Evolutionary conservation across 2,888 invertebrate genomes (phyloP).

Genomic region (Drosophila hamatofila): DNA sequence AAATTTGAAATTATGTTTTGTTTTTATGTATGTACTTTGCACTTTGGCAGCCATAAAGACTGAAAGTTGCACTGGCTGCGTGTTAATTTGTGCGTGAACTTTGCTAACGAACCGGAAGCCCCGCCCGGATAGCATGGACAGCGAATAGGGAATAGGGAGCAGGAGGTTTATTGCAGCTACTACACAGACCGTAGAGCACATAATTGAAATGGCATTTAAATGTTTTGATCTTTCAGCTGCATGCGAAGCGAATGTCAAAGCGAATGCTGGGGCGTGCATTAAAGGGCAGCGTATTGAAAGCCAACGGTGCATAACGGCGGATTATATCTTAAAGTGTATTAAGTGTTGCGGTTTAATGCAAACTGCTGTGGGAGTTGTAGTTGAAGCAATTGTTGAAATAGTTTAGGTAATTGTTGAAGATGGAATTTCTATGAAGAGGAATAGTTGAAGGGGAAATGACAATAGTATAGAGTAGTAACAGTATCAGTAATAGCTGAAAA

Average conservation of each 20-base stretch:
- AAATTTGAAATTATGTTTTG: slow-evolving; percentile 69
- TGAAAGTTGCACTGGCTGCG: slow-evolving; percentile 61
- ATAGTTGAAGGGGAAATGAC: no score
- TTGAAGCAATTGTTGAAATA: background rate
- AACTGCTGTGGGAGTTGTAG: no score
- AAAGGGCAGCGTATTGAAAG: slow-evolving; percentile 12
- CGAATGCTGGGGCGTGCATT: slow-evolving; percentile 33
- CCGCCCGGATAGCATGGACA: slow-evolving; percentile 5
- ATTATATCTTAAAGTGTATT: slow-evolving; percentile 9
- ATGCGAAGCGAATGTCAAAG: slow-evolving; percentile 50
- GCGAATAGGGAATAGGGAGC: slow-evolving; percentile 3
- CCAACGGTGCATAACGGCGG: slow-evolving; percentile 6
- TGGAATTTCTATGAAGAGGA: background rate
- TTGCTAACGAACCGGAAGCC: slow-evolving; percentile 74
- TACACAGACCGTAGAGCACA: slow-evolving; percentile 43
- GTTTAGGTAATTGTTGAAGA: background rate
- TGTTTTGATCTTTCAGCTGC: slow-evolving; percentile 49
- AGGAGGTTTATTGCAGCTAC: slow-evolving; percentile 17
- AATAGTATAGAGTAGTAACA: background rate
- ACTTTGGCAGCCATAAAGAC: slow-evolving; percentile 45
- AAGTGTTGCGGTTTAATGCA: slow-evolving; percentile 1
- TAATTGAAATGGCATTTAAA: slow-evolving; percentile 75
- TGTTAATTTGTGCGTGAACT: slow-evolving; percentile 77
- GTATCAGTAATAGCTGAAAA: background rate
- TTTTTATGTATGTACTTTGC: slow-evolving; percentile 61